Percentiles rank a stretch among this genome's conserved stretches.
Evolutionary conservation across 2,113 vertebrate species (phyloP).

Genomic region (Thamnophis sirtalis): DNA sequence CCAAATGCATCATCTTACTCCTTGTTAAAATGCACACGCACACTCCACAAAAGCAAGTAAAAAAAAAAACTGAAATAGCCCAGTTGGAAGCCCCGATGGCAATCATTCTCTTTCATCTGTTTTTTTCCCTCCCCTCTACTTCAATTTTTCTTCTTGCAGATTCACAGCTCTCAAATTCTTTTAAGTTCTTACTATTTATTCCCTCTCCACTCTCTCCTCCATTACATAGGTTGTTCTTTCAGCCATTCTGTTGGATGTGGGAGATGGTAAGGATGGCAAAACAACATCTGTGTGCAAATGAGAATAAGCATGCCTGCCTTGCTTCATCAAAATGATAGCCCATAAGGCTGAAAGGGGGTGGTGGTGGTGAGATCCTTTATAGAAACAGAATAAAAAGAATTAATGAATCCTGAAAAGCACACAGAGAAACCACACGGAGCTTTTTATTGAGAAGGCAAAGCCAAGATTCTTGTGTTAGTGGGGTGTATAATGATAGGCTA

Average conservation of each 20-base stretch:
- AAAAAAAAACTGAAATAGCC: neutral
- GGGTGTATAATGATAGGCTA: conserved; percentile 46
- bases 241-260: neutral
- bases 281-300: neutral
- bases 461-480: conserved; percentile 33
- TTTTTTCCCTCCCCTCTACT: neutral
- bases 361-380: neutral
- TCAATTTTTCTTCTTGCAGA: neutral
- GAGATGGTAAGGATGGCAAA: neutral
- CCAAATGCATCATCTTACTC: neutral
- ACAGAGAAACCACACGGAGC: conserved; percentile 39
- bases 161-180: neutral
- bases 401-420: conserved; percentile 42
- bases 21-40: neutral
- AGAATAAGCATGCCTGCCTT: neutral
- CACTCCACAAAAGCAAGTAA: neutral
- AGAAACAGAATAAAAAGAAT: conserved; percentile 41
- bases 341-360: conserved; percentile 35
- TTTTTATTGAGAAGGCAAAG: conserved; percentile 41
- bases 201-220: neutral
- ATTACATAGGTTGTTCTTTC: neutral
- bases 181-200: neutral
- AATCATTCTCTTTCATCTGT: neutral
- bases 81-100: neutral
- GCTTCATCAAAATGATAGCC: conserved; percentile 11